phyloP scores from a whole-genome alignment of 2,888 invertebrate genomes.

The Capitulum mitella region DNA sequence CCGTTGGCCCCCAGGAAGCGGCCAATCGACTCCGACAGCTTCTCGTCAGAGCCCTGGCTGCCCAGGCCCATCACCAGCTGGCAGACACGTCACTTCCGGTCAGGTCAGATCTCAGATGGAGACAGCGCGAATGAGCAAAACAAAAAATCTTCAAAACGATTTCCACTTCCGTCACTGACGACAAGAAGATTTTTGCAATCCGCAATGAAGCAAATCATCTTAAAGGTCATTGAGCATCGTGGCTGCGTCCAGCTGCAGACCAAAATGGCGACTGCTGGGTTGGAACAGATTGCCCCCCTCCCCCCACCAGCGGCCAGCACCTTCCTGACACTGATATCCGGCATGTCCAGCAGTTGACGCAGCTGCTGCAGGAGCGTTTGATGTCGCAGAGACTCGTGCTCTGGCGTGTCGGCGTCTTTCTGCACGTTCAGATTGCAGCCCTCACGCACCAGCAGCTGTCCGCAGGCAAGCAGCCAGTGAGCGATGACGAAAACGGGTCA shows the following conservation, averaged over 20 bases:
- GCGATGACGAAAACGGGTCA: too few relatives aligned
- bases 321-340: constrained; percentile 51
- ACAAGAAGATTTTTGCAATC: too few relatives aligned
- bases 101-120: neutral
- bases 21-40: constrained; percentile 87
- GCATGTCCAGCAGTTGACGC: constrained; percentile 88
- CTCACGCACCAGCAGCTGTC: constrained; percentile 75
- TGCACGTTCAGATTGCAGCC: constrained; percentile 90
- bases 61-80: constrained; percentile 78
- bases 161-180: too few relatives aligned
- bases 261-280: neutral
- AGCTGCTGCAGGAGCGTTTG: constrained; percentile 94
- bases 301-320: neutral
- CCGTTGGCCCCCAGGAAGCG: constrained; percentile 93
- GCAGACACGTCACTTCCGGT: constrained; percentile 27
- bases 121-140: too few relatives aligned
- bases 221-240: too few relatives aligned
- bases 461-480: too few relatives aligned
- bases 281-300: constrained; percentile 9
- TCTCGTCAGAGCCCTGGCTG: constrained; percentile 79
- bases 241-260: too few relatives aligned
- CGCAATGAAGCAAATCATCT: too few relatives aligned
- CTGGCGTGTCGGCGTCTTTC: constrained; percentile 86
- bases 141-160: too few relatives aligned
- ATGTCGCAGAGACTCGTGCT: constrained; percentile 85